A percentile compares a stretch with the other conserved stretches of the same genome.
Evolutionary conservation across 1,140 invertebrate genomes (phyloP).

Genomic region (Euborellia annulipes): DNA sequence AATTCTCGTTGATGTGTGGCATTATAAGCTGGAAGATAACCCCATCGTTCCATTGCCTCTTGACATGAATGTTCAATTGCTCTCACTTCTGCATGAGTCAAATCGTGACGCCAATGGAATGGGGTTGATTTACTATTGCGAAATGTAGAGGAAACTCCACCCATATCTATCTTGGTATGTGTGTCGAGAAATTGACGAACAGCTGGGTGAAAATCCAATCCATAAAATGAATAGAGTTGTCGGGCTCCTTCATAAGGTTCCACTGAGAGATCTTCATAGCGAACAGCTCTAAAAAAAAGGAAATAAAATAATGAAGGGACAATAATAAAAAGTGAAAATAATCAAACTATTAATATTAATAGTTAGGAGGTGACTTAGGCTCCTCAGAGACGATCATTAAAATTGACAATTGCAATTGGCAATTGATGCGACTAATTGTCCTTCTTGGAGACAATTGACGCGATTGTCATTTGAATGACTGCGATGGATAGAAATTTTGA

Average conservation of each 20-base stretch:
- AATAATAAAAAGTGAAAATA: too few relatives aligned
- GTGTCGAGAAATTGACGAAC: constrained; percentile 59
- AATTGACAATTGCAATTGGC: too few relatives aligned
- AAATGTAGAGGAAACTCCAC: constrained; percentile 68
- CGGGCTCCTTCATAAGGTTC: constrained; percentile 52
- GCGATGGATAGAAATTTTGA: too few relatives aligned
- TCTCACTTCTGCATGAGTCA: constrained; percentile 42
- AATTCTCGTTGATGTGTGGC: constrained; percentile 36
- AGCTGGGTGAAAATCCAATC: constrained; percentile 47
- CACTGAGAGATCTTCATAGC: constrained; percentile 72
- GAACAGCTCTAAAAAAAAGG: constrained; percentile 54
- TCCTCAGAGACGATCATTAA: too few relatives aligned
- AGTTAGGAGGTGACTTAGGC: too few relatives aligned
- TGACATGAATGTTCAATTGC: constrained; percentile 45
- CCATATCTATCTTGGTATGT: constrained; percentile 61
- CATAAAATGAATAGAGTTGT: constrained; percentile 60
- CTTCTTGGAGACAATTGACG: too few relatives aligned
- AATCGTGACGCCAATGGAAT: constrained; percentile 66
- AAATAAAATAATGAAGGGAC: constrained; percentile 19
- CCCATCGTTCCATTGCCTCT: constrained; percentile 64
- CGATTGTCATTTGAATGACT: too few relatives aligned
- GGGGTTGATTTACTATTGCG: constrained; percentile 65
- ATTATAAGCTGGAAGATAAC: constrained; percentile 43
- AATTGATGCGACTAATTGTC: too few relatives aligned
- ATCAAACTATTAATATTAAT: too few relatives aligned